Base-by-base conservation (phyloP, 2,888 invertebrate genomes). In the Campoletis raptor region DNA sequence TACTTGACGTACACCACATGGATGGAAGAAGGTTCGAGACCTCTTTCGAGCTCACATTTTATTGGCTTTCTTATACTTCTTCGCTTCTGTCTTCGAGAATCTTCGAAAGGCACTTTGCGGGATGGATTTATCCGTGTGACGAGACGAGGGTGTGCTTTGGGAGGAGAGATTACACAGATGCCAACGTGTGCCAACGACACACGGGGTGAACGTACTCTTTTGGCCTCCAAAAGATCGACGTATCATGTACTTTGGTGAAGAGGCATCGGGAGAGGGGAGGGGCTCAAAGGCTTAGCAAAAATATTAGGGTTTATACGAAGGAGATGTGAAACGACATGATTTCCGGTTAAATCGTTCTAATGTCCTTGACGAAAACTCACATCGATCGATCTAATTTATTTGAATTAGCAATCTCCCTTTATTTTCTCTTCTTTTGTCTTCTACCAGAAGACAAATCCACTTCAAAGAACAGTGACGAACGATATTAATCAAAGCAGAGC, bases 51-150 rank as follows among this genome's bases (percentile, higher is more conserved):
- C 67, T 30, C 70, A 80, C 79, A 69, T 76, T 80, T 85, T 85
- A 85, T 85, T 85, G 83, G 83, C 85, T 83, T 79, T 42, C 72
- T 72, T 66, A 69, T 82, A 76, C 72, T 52, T 48, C 21, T 57
- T n/a, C 40, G 67, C 48, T 45, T 70, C 70, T 76, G 74, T 64
- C 79, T 30, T 52, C 61, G 57, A 61, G 81, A 84, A 81, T 84
- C 81, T 81, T 85, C 70, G 79, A 70, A 64, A 76, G 83, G 76
- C 76, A 83, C 79, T 85, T 85, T 83, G 83, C 82, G 64, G 66
- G 80, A 80, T 86, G 83, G 76, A 86, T 86, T 86, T 86, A 83
- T 86, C 83, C 80, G 54, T 69, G 54, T 57, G 83, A 48, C 66
- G 80, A 81, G 80, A 77, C 80, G 81, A 70, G 74, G 74, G 74